phyloP scores from a whole-genome alignment of 2,113 vertebrate genomes.

The Sitta europaea region DNA sequence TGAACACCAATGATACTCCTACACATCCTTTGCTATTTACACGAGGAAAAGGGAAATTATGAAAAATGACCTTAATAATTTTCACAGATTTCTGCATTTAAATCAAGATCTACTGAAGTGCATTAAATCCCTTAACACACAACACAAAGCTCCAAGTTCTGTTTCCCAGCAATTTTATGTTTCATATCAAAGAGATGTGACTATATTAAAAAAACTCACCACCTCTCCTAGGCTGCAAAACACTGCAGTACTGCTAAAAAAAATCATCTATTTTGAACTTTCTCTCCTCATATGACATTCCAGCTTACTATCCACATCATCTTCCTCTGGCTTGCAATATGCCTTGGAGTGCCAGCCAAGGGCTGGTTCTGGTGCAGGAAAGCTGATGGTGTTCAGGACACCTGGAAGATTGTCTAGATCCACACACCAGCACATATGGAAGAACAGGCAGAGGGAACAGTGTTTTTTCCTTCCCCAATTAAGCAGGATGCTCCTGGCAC shows the following conservation, averaged over 20 bases:
- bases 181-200: neutral
- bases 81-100: neutral
- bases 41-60: neutral
- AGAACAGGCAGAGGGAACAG: neutral
- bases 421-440: neutral
- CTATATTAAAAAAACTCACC: neutral
- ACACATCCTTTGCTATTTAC: neutral
- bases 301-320: neutral
- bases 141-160: neutral
- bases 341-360: neutral
- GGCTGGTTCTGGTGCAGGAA: neutral
- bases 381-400: neutral
- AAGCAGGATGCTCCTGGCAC: neutral
- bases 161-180: neutral
- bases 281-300: neutral
- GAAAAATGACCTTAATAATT: neutral
- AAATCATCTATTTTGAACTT: neutral
- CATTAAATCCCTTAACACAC: neutral
- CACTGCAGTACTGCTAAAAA: neutral
- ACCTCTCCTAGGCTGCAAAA: neutral
- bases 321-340: neutral
- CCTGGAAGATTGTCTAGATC: neutral
- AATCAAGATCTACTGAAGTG: neutral
- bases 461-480: neutral
- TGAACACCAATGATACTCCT: neutral